phyloP scores from a whole-genome alignment of 2,888 invertebrate species.

The Agonopterix subpropinquella region DNA sequence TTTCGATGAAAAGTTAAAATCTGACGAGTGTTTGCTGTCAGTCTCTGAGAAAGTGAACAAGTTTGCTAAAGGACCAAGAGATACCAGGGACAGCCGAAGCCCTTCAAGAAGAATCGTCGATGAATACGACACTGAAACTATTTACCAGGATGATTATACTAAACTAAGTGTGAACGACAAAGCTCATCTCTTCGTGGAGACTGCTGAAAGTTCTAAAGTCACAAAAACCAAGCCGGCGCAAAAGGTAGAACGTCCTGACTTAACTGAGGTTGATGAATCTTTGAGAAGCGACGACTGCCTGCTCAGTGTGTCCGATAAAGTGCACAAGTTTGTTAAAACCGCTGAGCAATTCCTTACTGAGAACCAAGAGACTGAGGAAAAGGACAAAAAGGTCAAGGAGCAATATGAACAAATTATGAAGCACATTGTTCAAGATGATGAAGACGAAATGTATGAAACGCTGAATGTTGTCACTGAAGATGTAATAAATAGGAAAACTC shows the following conservation, averaged over 20 bases:
- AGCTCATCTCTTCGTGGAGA: constrained; percentile 78
- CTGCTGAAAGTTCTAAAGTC: constrained; percentile 73
- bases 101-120: constrained; percentile 57
- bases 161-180: constrained; percentile 79
- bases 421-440: constrained; percentile 40
- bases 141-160: constrained; percentile 65
- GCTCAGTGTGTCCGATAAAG: constrained; percentile 79
- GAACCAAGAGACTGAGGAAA: constrained; percentile 44
- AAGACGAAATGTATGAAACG: constrained; percentile 26
- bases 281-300: constrained; percentile 76
- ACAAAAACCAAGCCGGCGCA: constrained; percentile 46
- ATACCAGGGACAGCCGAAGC: constrained; percentile 51
- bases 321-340: constrained; percentile 78
- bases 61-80: constrained; percentile 70
- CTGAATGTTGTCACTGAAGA: constrained; percentile 13
- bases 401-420: constrained; percentile 63
- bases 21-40: constrained; percentile 79
- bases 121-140: constrained; percentile 72
- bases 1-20: constrained; percentile 63
- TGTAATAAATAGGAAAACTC: constrained; percentile 10
- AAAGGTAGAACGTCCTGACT: constrained; percentile 66
- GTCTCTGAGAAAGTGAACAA: constrained; percentile 82
- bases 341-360: constrained; percentile 71
- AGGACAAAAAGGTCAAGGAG: constrained; percentile 56
- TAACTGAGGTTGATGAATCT: constrained; percentile 74